Base-by-base conservation (phyloP, 2,888 invertebrate genomes). In the Kuschelorhynchus macadamiae region DNA sequence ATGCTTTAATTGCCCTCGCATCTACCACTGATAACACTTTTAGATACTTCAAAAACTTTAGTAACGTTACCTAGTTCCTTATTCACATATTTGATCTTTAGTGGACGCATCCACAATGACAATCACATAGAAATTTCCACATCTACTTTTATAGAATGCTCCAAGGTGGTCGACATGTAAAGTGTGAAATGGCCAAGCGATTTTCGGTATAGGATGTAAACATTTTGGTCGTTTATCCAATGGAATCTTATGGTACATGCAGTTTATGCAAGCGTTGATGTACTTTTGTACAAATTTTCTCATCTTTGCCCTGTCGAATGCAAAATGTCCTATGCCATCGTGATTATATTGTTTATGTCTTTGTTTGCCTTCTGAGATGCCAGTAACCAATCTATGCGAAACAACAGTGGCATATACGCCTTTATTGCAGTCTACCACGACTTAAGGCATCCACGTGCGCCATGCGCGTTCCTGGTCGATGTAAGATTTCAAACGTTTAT, bases 131-230 rank as follows among this genome's bases (percentile, higher is more conserved):
- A 71, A 73, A 65, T 82, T 81, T n/a, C 77, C 76, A 0, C 55
- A 72, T 20, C 70, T 75, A 32, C 77, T 79, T 25, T 72, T 75
- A 5, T 79, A 75, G 67, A 84, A 84, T 11, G 81, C 82, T 0
- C 81, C 81, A 7, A 83, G 59, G 62, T 84, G 83, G 68, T 84
- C 83, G 0, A 83, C 53, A 66, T 83, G 66, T n/a, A 69, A 9
- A 3, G 57, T 65, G 36, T 68, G 70, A 30, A 53, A 59, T 18
- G 70, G 59, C 20, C 21, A 12, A 9, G 62, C 46, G 30, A 41
- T 46, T 36, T 71, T 71, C 4, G 56, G 66, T 41, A 71, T 71
- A 9, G 70, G 57, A 55, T 70, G 70, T 49, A 70, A 39, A 33
- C 39, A 63, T 39, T 56, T 61, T 32, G 62, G 46, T 56, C 47